These are phyloP conservation scores for Tetragonula clypearis DNA, from an alignment of 1,140 invertebrate genomes.

Conservation along the genomic window DNA sequence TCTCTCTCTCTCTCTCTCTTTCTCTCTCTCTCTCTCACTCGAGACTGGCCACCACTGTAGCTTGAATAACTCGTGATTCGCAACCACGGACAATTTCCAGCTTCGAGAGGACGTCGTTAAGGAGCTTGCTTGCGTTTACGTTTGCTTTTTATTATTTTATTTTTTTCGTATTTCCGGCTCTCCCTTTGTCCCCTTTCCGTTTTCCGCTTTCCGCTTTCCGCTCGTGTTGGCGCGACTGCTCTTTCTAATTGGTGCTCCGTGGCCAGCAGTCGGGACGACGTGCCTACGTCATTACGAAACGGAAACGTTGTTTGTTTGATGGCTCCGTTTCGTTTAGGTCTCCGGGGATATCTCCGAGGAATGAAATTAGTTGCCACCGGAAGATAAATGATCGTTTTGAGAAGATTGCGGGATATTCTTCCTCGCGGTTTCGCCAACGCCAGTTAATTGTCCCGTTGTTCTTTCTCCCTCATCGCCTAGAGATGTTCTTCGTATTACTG, in stretches of 20 bases:
- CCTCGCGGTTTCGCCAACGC: background rate
- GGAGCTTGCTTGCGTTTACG: constrained; percentile 1
- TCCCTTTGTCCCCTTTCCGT: background rate
- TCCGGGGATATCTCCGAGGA: background rate
- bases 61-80: constrained; percentile 16
- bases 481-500: background rate
- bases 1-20: background rate
- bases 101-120: constrained; percentile 35
- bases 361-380: constrained; percentile 14
- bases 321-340: background rate
- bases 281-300: constrained; percentile 19
- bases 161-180: background rate
- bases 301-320: constrained; percentile 17
- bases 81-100: constrained; percentile 27
- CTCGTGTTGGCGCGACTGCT: background rate
- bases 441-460: background rate
- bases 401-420: background rate
- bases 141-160: background rate
- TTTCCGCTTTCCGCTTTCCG: background rate
- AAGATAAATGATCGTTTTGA: constrained; percentile 6
- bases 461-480: background rate
- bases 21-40: background rate
- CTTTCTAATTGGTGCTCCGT: constrained; percentile 15
- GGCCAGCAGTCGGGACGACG: background rate
- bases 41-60: background rate